phyloP scores from a whole-genome alignment of 2,888 invertebrate species.

The Bhutanitis thaidina region DNA sequence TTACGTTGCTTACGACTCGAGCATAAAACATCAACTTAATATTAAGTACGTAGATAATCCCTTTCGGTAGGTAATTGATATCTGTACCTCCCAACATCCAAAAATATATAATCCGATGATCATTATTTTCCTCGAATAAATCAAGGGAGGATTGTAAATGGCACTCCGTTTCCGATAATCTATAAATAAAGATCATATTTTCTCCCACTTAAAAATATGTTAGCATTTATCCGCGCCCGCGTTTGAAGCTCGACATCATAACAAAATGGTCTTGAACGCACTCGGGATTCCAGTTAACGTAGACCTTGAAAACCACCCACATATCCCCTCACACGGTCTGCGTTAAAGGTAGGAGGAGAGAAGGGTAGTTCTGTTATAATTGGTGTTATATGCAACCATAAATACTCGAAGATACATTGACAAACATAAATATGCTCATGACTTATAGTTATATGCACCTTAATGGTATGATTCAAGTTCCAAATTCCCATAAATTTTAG shows the following conservation, averaged over 20 bases:
- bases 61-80: neutral
- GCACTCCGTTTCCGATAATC: slow-evolving; percentile 62
- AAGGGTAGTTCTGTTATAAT: slow-evolving; percentile 35
- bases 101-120: slow-evolving; percentile 31
- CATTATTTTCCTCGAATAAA: slow-evolving; percentile 57
- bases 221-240: slow-evolving; percentile 50
- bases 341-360: slow-evolving; percentile 19
- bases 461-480: slow-evolving; percentile 34
- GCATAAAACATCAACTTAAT: too few relatives aligned
- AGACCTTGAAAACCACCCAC: slow-evolving; percentile 27
- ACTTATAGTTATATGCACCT: slow-evolving; percentile 20
- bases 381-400: slow-evolving; percentile 50
- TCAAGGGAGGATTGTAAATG: slow-evolving; percentile 60
- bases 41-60: too few relatives aligned
- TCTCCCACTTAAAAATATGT: slow-evolving; percentile 69
- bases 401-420: slow-evolving; percentile 52
- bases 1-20: too few relatives aligned
- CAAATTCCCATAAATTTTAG: slow-evolving; percentile 27
- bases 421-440: slow-evolving; percentile 33
- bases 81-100: neutral
- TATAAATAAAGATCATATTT: slow-evolving; percentile 59
- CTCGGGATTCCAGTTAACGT: slow-evolving; percentile 30
- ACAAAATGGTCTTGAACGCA: slow-evolving; percentile 44
- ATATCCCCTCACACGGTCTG: slow-evolving; percentile 3
- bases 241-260: slow-evolving; percentile 52